A percentile compares a stretch with the other conserved stretches of the same genome.
These are phyloP conservation scores for Chrysemys picta DNA, from an alignment of 2,113 vertebrate genomes.

Conservation along the genomic window DNA sequence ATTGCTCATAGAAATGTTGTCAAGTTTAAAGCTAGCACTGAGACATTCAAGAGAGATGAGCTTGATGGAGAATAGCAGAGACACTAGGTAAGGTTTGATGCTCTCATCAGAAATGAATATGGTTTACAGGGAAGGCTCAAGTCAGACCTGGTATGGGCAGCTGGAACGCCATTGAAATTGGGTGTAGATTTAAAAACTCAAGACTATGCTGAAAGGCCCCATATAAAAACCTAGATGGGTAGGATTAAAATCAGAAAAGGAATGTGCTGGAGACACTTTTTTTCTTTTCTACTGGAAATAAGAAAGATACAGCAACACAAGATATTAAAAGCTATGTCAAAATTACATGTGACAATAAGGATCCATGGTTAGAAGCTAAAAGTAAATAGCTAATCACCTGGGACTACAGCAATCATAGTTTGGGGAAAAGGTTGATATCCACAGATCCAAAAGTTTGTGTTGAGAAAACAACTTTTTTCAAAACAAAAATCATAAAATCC, in stretches of 20 bases:
- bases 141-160: not conserved
- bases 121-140: not conserved
- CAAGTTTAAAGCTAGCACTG: not conserved
- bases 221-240: not conserved
- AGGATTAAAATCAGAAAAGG: not conserved
- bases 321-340: not conserved
- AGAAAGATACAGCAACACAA: not conserved
- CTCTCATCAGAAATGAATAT: conserved; percentile 1
- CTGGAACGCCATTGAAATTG: not conserved
- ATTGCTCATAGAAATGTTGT: not conserved
- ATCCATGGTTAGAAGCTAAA: not conserved
- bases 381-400: accelerated
- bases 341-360: not conserved
- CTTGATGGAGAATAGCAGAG: not conserved
- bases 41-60: not conserved
- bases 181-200: not conserved
- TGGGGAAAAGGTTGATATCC: not conserved
- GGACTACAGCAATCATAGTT: not conserved
- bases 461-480: too few species aligned
- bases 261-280: not conserved
- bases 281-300: not conserved
- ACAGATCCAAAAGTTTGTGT: not conserved
- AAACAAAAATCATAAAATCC: too few species aligned
- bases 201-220: not conserved
- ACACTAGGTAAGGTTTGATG: not conserved